These are phyloP conservation scores for Macropus fuliginosus DNA, from an alignment of 2,797 vertebrate genomes.

Conservation along the genomic window DNA sequence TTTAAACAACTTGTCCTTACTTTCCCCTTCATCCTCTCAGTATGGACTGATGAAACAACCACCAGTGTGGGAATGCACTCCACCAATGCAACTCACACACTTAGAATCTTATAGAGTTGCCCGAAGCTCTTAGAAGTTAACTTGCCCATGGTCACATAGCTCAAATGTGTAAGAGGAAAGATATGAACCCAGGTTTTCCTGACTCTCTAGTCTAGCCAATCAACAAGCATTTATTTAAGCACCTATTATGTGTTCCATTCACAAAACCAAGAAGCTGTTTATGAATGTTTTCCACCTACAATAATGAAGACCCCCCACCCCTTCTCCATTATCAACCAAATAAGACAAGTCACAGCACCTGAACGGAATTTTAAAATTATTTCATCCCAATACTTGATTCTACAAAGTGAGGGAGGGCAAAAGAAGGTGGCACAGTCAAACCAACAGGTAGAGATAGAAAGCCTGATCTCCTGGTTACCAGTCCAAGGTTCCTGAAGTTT, in stretches of 20 bases:
- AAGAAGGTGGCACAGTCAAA: neutral
- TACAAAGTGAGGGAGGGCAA: neutral
- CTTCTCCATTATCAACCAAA: slow-evolving; percentile 9
- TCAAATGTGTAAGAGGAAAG: neutral
- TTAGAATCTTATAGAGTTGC: neutral
- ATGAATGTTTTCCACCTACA: neutral
- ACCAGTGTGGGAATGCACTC: neutral
- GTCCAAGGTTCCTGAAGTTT: neutral
- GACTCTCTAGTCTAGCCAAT: neutral
- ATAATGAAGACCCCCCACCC: neutral
- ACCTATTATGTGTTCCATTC: neutral
- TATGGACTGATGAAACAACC: no score
- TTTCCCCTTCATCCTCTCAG: neutral
- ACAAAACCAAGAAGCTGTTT: neutral
- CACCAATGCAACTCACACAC: neutral
- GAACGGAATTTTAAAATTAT: neutral
- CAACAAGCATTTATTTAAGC: neutral
- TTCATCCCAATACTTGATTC: neutral
- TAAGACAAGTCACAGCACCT: neutral
- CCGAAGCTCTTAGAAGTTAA: neutral
- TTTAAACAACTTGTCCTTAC: neutral
- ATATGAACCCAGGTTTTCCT: neutral
- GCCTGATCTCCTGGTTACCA: neutral
- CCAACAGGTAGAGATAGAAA: neutral
- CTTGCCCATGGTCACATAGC: neutral